Conservation (phyloP, 2,797 vertebrate species). For the Hafferia zeledoni region DNA sequence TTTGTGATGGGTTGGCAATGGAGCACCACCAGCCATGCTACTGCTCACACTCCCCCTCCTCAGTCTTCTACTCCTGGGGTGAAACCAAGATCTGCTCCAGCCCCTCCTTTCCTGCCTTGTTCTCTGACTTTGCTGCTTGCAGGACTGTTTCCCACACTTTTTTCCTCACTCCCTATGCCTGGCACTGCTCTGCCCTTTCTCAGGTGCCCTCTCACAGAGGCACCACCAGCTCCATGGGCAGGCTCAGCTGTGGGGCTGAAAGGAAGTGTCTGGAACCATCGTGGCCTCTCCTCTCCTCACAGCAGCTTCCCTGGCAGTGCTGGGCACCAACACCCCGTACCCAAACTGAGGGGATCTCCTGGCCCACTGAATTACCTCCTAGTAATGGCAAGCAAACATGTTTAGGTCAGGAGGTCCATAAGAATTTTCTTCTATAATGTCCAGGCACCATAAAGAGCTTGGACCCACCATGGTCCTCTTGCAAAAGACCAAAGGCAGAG, state of each 20-base stretch:
- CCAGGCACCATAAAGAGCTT: not conserved
- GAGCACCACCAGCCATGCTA: not conserved
- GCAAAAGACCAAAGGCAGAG: not conserved
- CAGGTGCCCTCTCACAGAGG: not conserved
- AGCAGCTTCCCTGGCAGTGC: not conserved
- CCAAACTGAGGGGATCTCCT: not conserved
- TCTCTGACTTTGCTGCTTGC: not conserved
- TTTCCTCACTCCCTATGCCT: not conserved
- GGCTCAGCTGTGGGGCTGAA: not conserved
- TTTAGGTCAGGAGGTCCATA: not conserved
- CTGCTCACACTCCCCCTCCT: not conserved
- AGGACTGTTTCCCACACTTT: not conserved
- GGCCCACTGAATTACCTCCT: not conserved
- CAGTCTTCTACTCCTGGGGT: not conserved
- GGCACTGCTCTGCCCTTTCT: not conserved
- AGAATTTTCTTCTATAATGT: not conserved
- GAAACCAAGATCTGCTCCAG: not conserved
- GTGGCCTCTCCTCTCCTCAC: not conserved
- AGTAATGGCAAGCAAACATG: accelerated
- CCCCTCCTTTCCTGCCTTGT: not conserved
- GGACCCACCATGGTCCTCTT: not conserved
- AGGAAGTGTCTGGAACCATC: not conserved
- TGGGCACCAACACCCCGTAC: accelerated
- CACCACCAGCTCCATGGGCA: accelerated
- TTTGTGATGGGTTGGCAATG: too few species aligned